phyloP scores from a whole-genome alignment of 2,888 invertebrate species.

The Unio pictorum region DNA sequence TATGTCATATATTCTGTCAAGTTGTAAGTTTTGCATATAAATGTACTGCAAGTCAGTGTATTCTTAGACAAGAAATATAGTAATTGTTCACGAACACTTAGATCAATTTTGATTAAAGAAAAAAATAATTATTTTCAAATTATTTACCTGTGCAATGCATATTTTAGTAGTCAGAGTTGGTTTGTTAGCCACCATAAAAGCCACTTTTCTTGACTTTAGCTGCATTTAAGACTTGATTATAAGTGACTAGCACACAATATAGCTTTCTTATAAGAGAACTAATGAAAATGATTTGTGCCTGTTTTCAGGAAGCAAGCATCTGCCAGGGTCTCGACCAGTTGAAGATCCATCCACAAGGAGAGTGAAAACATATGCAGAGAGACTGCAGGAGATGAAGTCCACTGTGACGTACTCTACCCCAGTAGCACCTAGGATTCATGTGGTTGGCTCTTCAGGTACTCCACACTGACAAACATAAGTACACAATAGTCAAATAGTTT shows the following conservation, averaged over 20 bases:
- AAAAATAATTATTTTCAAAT: too few species aligned
- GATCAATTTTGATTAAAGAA: too few species aligned
- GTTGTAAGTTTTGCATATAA: too few species aligned
- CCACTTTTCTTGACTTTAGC: constrained; percentile 1
- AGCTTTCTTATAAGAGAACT: not conserved
- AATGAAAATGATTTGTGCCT: constrained; percentile 1
- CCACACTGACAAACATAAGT: too few species aligned
- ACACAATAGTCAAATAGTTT: too few species aligned
- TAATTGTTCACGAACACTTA: too few species aligned
- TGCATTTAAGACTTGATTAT: too few species aligned
- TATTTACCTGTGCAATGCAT: too few species aligned
- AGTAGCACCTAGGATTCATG: constrained; percentile 46
- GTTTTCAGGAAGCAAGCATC: constrained; percentile 33
- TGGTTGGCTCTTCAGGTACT: constrained; percentile 33
- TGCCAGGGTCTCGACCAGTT: constrained; percentile 27
- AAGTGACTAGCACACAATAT: too few species aligned
- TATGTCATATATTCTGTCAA: too few species aligned
- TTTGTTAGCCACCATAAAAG: not conserved
- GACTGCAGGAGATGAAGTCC: constrained; percentile 65
- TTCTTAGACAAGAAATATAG: too few species aligned
- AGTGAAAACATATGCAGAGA: constrained; percentile 65
- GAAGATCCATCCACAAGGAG: constrained; percentile 36
- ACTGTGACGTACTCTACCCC: constrained; percentile 48
- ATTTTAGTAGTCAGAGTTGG: not conserved
- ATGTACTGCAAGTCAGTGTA: too few species aligned